Evolutionary conservation across 1,140 invertebrate species (phyloP), one percentile per base, ranked within the genome.

Genomic region (Wiebesia pumilae): DNA sequence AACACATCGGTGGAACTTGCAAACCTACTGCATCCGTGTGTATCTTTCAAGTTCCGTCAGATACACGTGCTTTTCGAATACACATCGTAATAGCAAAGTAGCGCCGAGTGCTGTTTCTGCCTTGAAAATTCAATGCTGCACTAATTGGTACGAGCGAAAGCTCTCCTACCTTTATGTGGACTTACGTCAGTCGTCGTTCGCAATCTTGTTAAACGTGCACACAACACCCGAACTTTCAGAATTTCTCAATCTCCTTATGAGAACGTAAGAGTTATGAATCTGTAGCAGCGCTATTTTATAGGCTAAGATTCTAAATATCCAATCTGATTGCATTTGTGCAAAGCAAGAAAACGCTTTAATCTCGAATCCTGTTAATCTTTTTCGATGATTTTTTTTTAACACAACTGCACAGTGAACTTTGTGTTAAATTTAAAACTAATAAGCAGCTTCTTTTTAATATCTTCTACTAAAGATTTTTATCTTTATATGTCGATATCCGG

Each of bases 111-210:
- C 38, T 40, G 27, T 21, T 40, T 38, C 0, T 75, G 38, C 38
- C 40, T 43, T 43, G 71, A 40, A 4, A 19, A 10, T 67, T 14
- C 65, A n/a, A 35, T n/a, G 33, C 24, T 51, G 65, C 40, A 67
- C 73, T 82, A 82, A 82, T 71, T 71, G 67, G 67, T 3, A 43
- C 81, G 67, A 71, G 40, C 40, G n/a, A 24, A 71, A 38, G 14
- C 81, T 51, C 35, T 33, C 33, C 6, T 6, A 38, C 33, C 19
- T 38, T 71, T 33, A 71, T 38, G 35, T 24, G 69, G 35, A 16
- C 35, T 33, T 71, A 24, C 21, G n/a, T 7, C 30, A 69, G 10
- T 14, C 19, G 12, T 43, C 40, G 62, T 27, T 62, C 54, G 3
- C 54, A 80, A 40, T 80, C 30, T 80, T 58, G 3, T 30, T 19